Conservation (phyloP, 2,888 invertebrate species). For the Fragum fragum region DNA sequence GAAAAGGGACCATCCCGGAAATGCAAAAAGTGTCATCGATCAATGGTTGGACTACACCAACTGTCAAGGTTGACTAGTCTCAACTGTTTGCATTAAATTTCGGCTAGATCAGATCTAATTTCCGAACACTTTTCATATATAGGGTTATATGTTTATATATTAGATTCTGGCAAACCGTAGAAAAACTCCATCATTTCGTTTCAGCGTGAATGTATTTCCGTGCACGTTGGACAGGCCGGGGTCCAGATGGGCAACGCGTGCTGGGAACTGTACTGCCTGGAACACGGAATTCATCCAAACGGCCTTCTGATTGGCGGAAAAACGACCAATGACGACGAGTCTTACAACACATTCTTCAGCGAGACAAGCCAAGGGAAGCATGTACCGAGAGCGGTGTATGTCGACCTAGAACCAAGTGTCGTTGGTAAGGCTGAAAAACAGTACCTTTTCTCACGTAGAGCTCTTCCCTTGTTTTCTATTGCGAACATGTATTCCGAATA, state of each 20-base stretch:
- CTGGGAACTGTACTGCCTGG: constrained; percentile 89
- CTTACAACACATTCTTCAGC: constrained; percentile 93
- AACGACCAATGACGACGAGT: constrained; percentile 89
- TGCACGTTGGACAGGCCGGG: constrained; percentile 88
- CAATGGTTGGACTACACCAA: too few relatives aligned
- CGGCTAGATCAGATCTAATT: too few relatives aligned
- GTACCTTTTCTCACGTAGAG: background rate
- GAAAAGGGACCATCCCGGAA: too few relatives aligned
- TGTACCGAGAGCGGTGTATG: constrained; percentile 89
- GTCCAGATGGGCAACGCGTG: constrained; percentile 86
- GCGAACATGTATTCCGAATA: background rate
- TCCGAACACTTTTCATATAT: too few relatives aligned
- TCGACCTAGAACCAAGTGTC: constrained; percentile 98
- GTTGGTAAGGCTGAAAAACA: constrained; percentile 90
- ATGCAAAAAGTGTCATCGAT: too few relatives aligned
- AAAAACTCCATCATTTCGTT: constrained; percentile 59
- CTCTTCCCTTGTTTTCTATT: background rate
- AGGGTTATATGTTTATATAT: too few relatives aligned
- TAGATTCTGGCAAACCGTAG: too few relatives aligned
- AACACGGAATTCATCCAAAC: constrained; percentile 88
- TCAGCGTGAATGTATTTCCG: constrained; percentile 88
- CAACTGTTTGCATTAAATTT: too few relatives aligned
- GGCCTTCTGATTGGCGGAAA: constrained; percentile 79
- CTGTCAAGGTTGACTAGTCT: too few relatives aligned
- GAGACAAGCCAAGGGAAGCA: constrained; percentile 98